Base-by-base conservation (phyloP, 2,797 vertebrate species). In the Anas acuta region DNA sequence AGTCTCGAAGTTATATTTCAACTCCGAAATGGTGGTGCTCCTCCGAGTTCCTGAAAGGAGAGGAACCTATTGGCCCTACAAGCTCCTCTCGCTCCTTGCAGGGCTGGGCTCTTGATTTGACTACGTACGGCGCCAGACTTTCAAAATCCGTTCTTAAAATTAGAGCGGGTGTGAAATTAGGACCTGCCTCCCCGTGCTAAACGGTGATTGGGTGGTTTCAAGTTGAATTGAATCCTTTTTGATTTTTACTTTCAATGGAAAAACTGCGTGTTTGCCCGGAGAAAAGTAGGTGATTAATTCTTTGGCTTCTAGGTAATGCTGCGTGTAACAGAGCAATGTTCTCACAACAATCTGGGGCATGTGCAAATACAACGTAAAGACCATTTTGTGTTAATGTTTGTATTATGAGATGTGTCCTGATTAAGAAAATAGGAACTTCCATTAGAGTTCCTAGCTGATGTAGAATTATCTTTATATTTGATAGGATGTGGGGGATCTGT, bases 261-360 rank as follows among this genome's bases (percentile, higher is more conserved):
- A 85, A 92, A 47, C 21, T 1, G 30, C n/a, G 37, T 19, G 19
- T 35, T 83, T 70, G 75, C 37, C 32, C 8, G 5, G 69, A 71
- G 76, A 21, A 30, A 54, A 87, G 58, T 2, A 15, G 33, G 26
- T 11, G 72, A 33, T 84, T 33, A 82, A 78, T 78, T 67, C 23
- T 62, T 75, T 53, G 75, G 57, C 66, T 91, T 39, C 65, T 76
- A 0, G 32, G 37, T 43, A 17, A 6, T 10, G 37, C 60, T 9
- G 0, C 0, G 0, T n/a, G 30, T 54, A 37, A 37, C 7, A n/a
- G 32, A 43, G 65, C 1, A 3, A 2, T 26, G 77, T 7, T 20
- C 13, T 51, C 39, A n/a, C 54, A 51, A 10, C 19, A 16, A 47
- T 21, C 16, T 25, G n/a, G 67, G 47, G 54, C 9, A 1, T 7